phyloP scores from a whole-genome alignment of 2,888 invertebrate species.

The Plagodis dolabraria region DNA sequence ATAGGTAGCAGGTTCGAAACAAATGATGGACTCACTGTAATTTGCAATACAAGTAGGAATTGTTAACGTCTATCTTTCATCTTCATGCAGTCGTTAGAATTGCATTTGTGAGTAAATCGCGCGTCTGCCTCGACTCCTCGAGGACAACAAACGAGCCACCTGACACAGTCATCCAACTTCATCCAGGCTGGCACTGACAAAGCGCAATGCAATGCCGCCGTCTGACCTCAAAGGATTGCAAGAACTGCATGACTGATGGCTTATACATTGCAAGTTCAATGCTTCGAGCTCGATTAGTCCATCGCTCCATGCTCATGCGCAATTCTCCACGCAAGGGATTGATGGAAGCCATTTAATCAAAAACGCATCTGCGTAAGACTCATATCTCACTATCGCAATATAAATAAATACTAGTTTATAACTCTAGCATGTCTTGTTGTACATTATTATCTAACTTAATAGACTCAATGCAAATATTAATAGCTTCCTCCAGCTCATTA shows the following conservation, averaged over 20 bases:
- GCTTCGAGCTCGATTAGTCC: constrained; percentile 35
- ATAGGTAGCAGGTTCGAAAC: constrained; percentile 9
- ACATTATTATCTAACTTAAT: constrained; percentile 28
- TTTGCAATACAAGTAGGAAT: constrained; percentile 14
- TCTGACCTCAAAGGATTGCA: constrained; percentile 58
- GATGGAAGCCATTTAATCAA: constrained; percentile 27
- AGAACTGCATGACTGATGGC: constrained; percentile 59
- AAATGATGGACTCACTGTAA: constrained; percentile 5
- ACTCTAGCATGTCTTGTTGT: neutral
- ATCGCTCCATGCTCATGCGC: constrained; percentile 33
- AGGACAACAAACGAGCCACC: constrained; percentile 45
- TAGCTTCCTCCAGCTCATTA: constrained; percentile 50
- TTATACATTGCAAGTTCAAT: constrained; percentile 54
- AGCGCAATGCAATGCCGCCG: constrained; percentile 64
- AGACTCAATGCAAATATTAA: constrained; percentile 41
- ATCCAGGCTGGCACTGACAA: constrained; percentile 70
- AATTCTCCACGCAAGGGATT: constrained; percentile 29
- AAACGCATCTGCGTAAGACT: constrained; percentile 16
- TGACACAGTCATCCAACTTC: constrained; percentile 65
- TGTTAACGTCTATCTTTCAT: constrained; percentile 12
- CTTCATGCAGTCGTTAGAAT: constrained; percentile 19
- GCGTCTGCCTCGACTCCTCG: constrained; percentile 40
- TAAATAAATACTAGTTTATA: neutral
- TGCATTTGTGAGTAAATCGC: constrained; percentile 29
- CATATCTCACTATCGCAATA: constrained; percentile 16